Evolutionary conservation across 2,113 vertebrate species (phyloP), one percentile per base, ranked within the genome.

Genomic region (Epinephelus cyanopodus): DNA sequence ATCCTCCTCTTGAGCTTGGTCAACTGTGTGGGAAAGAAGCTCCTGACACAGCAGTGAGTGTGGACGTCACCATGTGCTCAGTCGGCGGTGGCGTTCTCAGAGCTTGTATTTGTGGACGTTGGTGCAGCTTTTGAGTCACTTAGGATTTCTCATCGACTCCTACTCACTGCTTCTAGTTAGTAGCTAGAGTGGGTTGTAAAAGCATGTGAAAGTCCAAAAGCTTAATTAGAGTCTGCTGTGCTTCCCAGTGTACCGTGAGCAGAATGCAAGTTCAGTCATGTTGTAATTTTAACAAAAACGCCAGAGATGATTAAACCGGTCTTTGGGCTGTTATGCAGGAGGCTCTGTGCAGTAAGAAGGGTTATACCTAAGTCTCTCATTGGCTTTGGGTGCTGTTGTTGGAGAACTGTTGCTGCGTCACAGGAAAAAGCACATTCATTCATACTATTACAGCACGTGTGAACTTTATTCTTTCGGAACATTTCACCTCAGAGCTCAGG

Each of bases 61-160:
- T 57, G 63, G 52, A 83, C 74, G 74, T 85, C 84, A 84, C 76
- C 76, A 58, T 90, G 83, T 81, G 88, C 81, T 64, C 17, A 33
- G 56, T 75, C 6, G 52, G 75, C 17, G 56, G 64, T 37, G 74
- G 39, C 47, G 68, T 88, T 84, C 85, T 83, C 86, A 66, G 81
- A 71, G 85, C 87, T 85, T 84, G 76, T 58, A 54, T 88, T 76
- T 67, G 66, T 64, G 80, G 75, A 88, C 6, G 5, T n/a, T 13
- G 57, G 60, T 50, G 64, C 48, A 53, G 47, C 68, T 47, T 88
- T 68, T 79, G 69, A 90, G 82, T 82, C 81, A 62, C 58, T 14
- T 18, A 70, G 60, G 70, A 64, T 71, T 62, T 79, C 48, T 88
- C 77, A 78, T 72, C 7, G 1, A 64, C 74, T 83, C 79, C 71